Percentiles rank a stretch among this genome's conserved stretches.
These are phyloP conservation scores for Lutjanus campechanus DNA, from an alignment of 2,797 vertebrate species.

Conservation along the genomic window DNA sequence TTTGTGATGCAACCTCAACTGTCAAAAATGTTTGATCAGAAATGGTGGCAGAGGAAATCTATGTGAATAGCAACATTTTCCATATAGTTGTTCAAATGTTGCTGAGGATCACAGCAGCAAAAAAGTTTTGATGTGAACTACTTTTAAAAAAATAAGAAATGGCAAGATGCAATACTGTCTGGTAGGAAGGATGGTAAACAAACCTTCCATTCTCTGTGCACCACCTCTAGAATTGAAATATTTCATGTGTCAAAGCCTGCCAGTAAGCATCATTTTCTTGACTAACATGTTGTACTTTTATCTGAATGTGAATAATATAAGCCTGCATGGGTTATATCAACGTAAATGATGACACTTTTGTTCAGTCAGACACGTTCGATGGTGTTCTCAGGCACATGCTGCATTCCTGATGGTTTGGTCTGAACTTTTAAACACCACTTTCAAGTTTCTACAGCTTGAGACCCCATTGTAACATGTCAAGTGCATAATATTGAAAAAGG, in stretches of 20 bases:
- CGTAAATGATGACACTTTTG: neutral
- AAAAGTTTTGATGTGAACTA: neutral
- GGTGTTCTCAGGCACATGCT: neutral
- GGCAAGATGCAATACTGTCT: neutral
- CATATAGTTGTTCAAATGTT: neutral
- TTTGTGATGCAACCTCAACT: conserved; percentile 7
- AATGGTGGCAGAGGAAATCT: neutral
- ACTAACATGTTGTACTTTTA: neutral
- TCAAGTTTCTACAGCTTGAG: conserved; percentile 24
- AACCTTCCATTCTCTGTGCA: neutral
- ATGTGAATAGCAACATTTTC: neutral
- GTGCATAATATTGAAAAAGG: conserved; percentile 23
- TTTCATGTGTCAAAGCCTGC: neutral
- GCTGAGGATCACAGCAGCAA: neutral
- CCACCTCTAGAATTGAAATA: neutral
- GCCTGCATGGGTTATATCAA: conserved; percentile 1
- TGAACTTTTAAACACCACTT: conserved; percentile 2
- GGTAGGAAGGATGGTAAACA: neutral
- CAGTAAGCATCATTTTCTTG: neutral
- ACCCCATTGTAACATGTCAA: neutral
- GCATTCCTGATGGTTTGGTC: neutral
- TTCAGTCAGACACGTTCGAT: neutral
- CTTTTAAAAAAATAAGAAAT: neutral
- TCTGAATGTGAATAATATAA: conserved; percentile 14
- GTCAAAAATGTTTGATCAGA: neutral